phyloP scores from a whole-genome alignment of 2,113 vertebrate species.

The Shinisaurus crocodilurus region DNA sequence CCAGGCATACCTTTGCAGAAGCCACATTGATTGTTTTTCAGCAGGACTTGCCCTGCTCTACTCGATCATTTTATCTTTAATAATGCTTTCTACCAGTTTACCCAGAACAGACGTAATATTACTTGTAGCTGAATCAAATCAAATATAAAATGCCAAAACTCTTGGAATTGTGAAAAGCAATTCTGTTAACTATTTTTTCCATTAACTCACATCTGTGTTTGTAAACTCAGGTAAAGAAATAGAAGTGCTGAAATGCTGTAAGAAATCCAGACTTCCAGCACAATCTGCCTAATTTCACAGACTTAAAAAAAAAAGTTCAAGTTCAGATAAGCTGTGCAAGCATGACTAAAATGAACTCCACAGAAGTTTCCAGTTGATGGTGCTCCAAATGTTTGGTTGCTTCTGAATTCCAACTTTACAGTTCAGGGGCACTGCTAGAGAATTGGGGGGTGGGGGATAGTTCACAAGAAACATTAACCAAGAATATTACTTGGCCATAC shows the following conservation, averaged over 20 bases:
- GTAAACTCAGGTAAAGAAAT: constrained; percentile 36
- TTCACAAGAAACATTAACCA: not conserved
- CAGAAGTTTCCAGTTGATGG: not conserved
- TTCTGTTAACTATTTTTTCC: constrained; percentile 47
- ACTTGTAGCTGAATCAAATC: not conserved
- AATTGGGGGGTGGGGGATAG: not conserved
- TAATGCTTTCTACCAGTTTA: too few relatives aligned
- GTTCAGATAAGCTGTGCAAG: constrained; percentile 55
- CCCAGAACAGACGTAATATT: not conserved
- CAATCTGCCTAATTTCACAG: constrained; percentile 20
- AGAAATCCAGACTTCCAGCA: constrained; percentile 53
- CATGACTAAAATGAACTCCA: not conserved
- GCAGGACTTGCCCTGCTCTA: too few relatives aligned
- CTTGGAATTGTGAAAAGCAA: not conserved
- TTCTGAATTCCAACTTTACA: not conserved
- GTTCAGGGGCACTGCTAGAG: not conserved
- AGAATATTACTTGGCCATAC: not conserved
- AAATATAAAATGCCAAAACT: constrained; percentile 27
- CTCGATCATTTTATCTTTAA: too few relatives aligned
- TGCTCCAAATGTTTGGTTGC: not conserved
- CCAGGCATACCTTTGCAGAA: too few relatives aligned
- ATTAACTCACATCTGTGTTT: constrained; percentile 52
- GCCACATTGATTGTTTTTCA: too few relatives aligned
- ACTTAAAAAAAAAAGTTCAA: constrained; percentile 54
- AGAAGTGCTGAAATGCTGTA: constrained; percentile 62